Conservation (phyloP, 35 echinoderm and acorn worm genomes). For the Acanthaster planci region DNA sequence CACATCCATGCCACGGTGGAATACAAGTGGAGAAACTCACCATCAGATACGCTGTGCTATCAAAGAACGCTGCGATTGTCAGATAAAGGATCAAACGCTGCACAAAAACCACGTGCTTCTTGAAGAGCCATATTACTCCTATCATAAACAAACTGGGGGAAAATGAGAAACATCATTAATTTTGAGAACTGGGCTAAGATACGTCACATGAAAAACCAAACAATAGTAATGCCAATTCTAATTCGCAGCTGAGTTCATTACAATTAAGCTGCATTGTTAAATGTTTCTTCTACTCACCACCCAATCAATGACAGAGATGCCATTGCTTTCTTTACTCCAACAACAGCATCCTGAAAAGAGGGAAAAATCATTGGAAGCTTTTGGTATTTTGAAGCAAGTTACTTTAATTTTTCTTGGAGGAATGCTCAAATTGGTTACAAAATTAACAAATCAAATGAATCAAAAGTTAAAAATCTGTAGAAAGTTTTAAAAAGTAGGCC, state of each 20-base stretch:
- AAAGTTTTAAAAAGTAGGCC: too few species aligned
- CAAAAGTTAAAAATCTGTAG: too few species aligned
- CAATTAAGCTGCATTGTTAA: too few species aligned
- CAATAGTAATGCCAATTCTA: background rate
- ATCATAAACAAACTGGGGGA: conserved; percentile 91
- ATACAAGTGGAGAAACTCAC: conserved; percentile 50
- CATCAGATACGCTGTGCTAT: conserved; percentile 78
- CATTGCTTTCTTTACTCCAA: conserved; percentile 53
- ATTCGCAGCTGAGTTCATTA: background rate
- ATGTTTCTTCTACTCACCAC: conserved; percentile 35
- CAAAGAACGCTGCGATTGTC: conserved; percentile 83
- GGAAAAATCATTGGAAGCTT: background rate
- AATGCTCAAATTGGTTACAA: too few species aligned
- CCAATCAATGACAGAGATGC: conserved; percentile 61
- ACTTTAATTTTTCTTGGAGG: too few species aligned
- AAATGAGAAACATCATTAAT: background rate
- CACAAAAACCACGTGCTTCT: conserved; percentile 85
- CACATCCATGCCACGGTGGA: too few species aligned
- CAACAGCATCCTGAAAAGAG: conserved; percentile 44
- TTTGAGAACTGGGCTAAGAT: too few species aligned
- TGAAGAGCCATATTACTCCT: conserved; percentile 87
- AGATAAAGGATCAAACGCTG: conserved; percentile 85
- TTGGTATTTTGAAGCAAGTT: too few species aligned
- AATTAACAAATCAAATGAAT: too few species aligned
- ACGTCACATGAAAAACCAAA: too few species aligned